Conservation (phyloP, 2,888 invertebrate genomes). For the Spicauda simplicius region DNA sequence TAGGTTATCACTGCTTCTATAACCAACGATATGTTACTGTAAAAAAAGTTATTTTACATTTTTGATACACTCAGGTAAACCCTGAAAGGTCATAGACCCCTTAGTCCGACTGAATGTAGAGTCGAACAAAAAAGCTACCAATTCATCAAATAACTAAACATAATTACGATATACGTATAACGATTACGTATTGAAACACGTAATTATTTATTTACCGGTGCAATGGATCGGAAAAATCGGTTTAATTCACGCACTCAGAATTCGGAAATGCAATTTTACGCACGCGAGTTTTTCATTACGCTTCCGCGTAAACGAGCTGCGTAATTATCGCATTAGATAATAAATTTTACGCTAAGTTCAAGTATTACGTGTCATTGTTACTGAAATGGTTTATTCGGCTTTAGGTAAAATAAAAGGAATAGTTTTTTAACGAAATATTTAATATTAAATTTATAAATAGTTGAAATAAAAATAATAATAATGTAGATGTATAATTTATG, state of each 20-base stretch:
- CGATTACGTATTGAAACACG: constrained; percentile 15
- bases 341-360: constrained; percentile 17
- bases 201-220: constrained; percentile 14
- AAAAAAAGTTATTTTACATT: too few relatives aligned
- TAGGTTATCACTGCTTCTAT: too few relatives aligned
- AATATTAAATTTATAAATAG: too few relatives aligned
- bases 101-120: not conserved
- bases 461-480: too few relatives aligned
- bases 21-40: too few relatives aligned
- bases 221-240: constrained; percentile 17
- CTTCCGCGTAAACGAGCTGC: constrained; percentile 16
- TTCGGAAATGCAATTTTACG: constrained; percentile 10
- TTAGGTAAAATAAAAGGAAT: too few relatives aligned
- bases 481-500: too few relatives aligned
- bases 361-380: constrained; percentile 11
- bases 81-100: too few relatives aligned
- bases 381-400: not conserved
- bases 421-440: too few relatives aligned
- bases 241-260: constrained; percentile 6
- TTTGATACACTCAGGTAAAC: too few relatives aligned
- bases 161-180: constrained; percentile 7
- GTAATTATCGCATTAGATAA: constrained; percentile 22
- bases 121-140: constrained; percentile 15
- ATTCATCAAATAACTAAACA: constrained; percentile 2
- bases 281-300: constrained; percentile 14